phyloP scores from a whole-genome alignment of 2,113 vertebrate genomes.

The Oryzias curvinotus region DNA sequence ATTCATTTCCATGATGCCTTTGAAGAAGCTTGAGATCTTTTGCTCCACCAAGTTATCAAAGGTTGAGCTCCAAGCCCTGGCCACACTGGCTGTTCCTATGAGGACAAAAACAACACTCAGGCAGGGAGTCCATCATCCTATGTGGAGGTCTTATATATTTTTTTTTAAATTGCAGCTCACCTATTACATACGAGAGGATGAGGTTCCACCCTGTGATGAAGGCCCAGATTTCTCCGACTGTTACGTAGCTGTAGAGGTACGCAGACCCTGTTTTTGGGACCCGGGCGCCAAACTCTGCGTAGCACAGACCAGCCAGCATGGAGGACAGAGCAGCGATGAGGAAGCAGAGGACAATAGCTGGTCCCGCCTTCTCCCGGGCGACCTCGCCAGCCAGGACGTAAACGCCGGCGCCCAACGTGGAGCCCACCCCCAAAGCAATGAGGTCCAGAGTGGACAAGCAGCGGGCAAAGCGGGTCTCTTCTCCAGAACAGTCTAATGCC shows the following conservation, averaged over 20 bases:
- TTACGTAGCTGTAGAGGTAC: conserved; percentile 96
- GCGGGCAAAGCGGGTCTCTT: conserved; percentile 85
- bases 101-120: neutral
- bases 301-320: conserved; percentile 92
- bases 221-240: conserved; percentile 96
- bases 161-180: conserved; percentile 67
- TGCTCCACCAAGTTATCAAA: conserved; percentile 92
- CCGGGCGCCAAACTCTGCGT: conserved; percentile 93
- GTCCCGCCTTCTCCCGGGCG: conserved; percentile 89
- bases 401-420: conserved; percentile 91
- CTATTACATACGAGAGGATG: conserved; percentile 95
- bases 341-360: conserved; percentile 92
- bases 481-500: conserved; percentile 71
- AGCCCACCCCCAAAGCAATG: conserved; percentile 90
- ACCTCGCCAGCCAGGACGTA: conserved; percentile 93
- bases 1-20: conserved; percentile 74
- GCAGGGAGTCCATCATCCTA: no score
- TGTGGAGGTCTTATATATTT: neutral
- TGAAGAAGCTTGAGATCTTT: conserved; percentile 87
- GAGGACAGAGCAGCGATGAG: conserved; percentile 92
- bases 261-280: conserved; percentile 94
- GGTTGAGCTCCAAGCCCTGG: conserved; percentile 91
- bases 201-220: conserved; percentile 98
- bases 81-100: conserved; percentile 91
- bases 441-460: conserved; percentile 93